Evolutionary conservation across 2,888 invertebrate species (phyloP), one percentile per base, ranked within the genome.

Genomic region (Ochropleura plecta): DNA sequence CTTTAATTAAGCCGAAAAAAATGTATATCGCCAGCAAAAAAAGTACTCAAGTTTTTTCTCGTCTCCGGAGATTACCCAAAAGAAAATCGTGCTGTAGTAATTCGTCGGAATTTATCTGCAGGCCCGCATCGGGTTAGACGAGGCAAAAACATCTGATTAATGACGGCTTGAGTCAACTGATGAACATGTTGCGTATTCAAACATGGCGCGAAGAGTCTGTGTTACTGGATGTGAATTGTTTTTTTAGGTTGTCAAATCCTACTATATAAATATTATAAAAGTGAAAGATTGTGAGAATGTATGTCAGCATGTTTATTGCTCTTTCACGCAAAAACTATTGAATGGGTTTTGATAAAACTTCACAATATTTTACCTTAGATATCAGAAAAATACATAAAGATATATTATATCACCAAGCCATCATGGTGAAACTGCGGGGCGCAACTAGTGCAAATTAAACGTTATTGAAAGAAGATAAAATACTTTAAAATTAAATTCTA

Each of bases 71-170:
- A 76, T 73, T 79, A 73, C 68, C 78, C 60, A 69, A 87, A 88
- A 87, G 83, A 83, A 88, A 88, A 84, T 85, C 71, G 71, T 88
- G 85, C 85, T 78, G 79, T 78, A 78, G 84, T 88, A 88, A 90
- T 86, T 88, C 81, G 78, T 82, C 73, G 70, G 81, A 88, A 88
- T 89, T 86, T 90, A 89, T 87, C 84, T 82, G 68, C 67, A 69
- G 63, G 68, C 82, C 76, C 85, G 70, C 81, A 74, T 76, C 72
- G 79, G 76, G 81, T 83, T 81, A 85, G 79, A 71, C 63, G 85
- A 81, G 64, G 91, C 90, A 93, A 93, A 93, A 93, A 93, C 91
- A 85, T 78, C 87, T 92, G 93, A 93, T 93, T 93, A 93, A 93
- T 93, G 91, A 89, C 89, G 80, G 75, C 75, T 71, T 71, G 69